Base-by-base conservation (phyloP, 2,113 vertebrate species). In the Rutilus rutilus region DNA sequence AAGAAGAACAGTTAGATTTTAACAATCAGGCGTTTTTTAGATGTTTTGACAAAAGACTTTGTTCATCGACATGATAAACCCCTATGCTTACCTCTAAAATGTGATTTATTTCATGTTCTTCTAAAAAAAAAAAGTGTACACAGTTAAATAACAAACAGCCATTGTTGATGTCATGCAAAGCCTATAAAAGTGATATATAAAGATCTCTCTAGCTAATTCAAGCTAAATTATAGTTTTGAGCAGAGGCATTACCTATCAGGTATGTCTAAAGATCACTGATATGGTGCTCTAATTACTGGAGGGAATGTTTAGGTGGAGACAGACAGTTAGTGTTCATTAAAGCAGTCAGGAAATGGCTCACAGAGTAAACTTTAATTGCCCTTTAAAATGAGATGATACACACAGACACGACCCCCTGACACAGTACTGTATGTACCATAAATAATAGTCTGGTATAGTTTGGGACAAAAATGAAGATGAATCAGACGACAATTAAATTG, bases 401-500 rank as follows among this genome's bases (percentile, higher is more conserved):
- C 42, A 50, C 47, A 67, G 17, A 78, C 45, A 77, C 2, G 2
- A 76, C 47, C 60, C 11, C 79, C 42, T 33, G 79, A 33, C 45
- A 82, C 12, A 14, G 12, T 47, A 47, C 71, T 74, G 23, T 45
- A 73, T 78, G 30, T 30, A 25, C 45, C 45, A 82, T 62, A 79
- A 52, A 82, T 82, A 67, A 50, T 50, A 67, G 39, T 39, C 30
- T 45, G 5, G 42, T 67, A 52, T 82, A 45, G 45, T 69, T 82
- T 52, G 45, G 9, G 17, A 50, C 47, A 30, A 82, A 78, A 82
- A 67, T 82, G 62, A 82, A 82, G 62, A 82, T 52, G 25, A 82
- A 82, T 82, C 14, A 21, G 62, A 69, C 19, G 19, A 81, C 60
- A 50, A 21, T 33, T 17, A 82, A 82, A 82, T 82, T 69, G 79